Evolutionary conservation across 2,888 invertebrate genomes (phyloP).

Genomic region (Cheilosia pagana): DNA sequence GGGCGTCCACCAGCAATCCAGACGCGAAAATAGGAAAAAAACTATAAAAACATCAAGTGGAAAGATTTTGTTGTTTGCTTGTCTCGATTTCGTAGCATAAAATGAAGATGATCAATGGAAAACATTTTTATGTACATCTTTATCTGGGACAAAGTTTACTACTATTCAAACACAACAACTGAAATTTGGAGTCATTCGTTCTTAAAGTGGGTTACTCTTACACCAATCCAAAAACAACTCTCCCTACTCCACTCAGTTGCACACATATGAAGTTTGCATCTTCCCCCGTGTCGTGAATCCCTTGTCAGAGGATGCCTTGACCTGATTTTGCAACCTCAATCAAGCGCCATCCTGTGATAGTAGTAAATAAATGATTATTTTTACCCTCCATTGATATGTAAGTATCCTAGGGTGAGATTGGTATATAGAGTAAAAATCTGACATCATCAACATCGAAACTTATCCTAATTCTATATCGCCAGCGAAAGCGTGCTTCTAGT

Average conservation of each 20-base stretch:
- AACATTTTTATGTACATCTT: background rate
- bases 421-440: constrained; percentile 40
- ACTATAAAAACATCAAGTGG: constrained; percentile 6
- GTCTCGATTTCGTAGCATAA: background rate
- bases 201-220: too few relatives aligned
- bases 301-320: constrained; percentile 41
- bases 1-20: background rate
- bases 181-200: background rate
- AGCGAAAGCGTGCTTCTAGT: constrained; percentile 25
- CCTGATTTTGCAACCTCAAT: constrained; percentile 45
- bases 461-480: constrained; percentile 21
- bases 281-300: background rate
- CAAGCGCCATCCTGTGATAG: background rate
- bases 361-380: background rate
- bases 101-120: constrained; percentile 5
- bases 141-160: background rate
- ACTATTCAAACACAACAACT: background rate
- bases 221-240: too few relatives aligned
- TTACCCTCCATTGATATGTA: background rate
- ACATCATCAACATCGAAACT: constrained; percentile 50
- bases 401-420: constrained; percentile 3
- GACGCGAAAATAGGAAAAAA: background rate
- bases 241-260: background rate
- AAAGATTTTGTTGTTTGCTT: background rate
- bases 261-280: background rate